phyloP scores from a whole-genome alignment of 2,113 vertebrate genomes.

The Rana temporaria region DNA sequence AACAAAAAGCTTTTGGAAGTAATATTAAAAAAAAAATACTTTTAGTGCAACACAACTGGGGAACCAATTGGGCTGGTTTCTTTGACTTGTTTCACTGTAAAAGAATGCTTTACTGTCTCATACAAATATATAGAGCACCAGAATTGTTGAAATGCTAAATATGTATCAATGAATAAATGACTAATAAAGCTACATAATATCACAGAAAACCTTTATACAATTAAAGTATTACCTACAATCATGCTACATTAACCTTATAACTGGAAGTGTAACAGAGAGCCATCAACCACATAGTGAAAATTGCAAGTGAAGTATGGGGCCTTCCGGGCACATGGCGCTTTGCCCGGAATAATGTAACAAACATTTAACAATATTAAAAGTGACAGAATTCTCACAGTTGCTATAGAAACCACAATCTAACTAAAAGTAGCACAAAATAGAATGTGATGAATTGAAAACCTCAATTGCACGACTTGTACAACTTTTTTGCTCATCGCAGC shows the following conservation, averaged over 20 bases:
- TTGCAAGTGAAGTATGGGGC: slow-evolving; percentile 35
- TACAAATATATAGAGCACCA: not conserved
- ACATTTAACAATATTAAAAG: slow-evolving; percentile 44
- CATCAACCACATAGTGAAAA: slow-evolving; percentile 34
- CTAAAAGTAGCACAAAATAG: not conserved
- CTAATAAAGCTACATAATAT: not conserved
- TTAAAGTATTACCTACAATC: slow-evolving; percentile 6
- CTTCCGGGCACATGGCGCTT: slow-evolving; percentile 36
- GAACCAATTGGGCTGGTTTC: too few relatives aligned
- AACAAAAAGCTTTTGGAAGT: too few relatives aligned
- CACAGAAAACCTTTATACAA: not conserved
- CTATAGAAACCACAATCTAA: slow-evolving; percentile 38
- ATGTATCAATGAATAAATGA: not conserved
- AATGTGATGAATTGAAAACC: not conserved
- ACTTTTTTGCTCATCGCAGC: not conserved
- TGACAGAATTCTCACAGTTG: slow-evolving; percentile 30
- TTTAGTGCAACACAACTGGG: too few relatives aligned
- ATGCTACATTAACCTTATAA: slow-evolving; percentile 30
- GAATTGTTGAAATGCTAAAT: not conserved
- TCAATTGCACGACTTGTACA: not conserved
- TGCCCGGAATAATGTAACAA: slow-evolving; percentile 39
- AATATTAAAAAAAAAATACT: too few relatives aligned
- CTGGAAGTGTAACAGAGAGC: slow-evolving; percentile 5
- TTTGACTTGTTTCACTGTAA: too few relatives aligned
- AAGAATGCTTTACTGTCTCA: too few relatives aligned